Evolutionary conservation across 2,113 vertebrate species (phyloP).

Genomic region (Vulpes ferrilata): DNA sequence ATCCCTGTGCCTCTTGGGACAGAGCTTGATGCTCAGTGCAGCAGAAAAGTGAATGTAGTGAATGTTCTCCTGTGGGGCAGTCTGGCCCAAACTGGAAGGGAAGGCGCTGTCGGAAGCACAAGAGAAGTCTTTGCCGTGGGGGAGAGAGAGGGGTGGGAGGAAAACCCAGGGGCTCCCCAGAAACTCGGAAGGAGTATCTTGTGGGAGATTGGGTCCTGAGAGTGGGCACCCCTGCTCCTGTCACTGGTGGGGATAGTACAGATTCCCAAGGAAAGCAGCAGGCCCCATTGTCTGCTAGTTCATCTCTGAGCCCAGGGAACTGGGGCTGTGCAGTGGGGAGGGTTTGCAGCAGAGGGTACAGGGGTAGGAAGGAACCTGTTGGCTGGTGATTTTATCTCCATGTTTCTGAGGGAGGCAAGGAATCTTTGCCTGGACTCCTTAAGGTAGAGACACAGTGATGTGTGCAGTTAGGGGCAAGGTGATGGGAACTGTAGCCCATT

Average conservation of each 20-base stretch:
- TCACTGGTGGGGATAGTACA: background rate
- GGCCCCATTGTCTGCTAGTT: rapidly evolving
- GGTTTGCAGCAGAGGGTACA: background rate
- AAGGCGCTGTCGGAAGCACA: background rate
- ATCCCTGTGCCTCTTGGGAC: no score
- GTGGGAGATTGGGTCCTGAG: background rate
- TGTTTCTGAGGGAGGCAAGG: background rate
- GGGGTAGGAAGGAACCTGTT: background rate
- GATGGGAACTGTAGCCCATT: background rate
- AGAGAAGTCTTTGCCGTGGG: no score
- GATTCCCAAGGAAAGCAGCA: background rate
- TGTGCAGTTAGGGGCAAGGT: no score
- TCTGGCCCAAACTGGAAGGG: background rate
- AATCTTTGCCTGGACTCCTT: background rate
- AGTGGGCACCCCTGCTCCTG: background rate
- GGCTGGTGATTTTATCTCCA: background rate
- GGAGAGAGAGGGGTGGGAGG: background rate
- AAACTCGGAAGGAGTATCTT: background rate
- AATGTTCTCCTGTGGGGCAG: background rate
- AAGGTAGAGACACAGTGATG: background rate
- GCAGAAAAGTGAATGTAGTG: background rate
- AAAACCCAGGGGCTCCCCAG: background rate
- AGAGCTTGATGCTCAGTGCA: background rate
- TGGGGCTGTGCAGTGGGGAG: rapidly evolving
- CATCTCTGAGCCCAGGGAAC: background rate